These are phyloP conservation scores for Rhizomys pruinosus DNA, from an alignment of 2,113 vertebrate genomes.

Conservation along the genomic window DNA sequence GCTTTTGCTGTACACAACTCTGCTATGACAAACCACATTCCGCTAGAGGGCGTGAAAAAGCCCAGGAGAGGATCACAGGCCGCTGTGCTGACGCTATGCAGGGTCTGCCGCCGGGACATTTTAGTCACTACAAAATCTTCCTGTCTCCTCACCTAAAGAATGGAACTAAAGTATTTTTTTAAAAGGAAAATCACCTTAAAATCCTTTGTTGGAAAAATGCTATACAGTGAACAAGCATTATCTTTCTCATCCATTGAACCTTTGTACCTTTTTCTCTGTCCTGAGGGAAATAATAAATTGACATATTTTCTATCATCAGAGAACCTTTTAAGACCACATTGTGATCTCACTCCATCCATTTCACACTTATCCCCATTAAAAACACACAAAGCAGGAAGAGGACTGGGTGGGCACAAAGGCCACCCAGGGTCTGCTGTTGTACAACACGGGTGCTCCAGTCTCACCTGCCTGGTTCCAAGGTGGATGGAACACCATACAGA, in stretches of 20 bases:
- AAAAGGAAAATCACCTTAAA: slow-evolving; percentile 81
- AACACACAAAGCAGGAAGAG: slow-evolving; percentile 67
- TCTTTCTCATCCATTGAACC: slow-evolving; percentile 77
- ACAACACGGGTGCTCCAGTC: slow-evolving; percentile 51
- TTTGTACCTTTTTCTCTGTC: slow-evolving; percentile 70
- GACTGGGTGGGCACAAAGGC: slow-evolving; percentile 70
- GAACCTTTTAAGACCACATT: slow-evolving; percentile 79
- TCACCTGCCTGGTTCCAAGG: slow-evolving; percentile 32
- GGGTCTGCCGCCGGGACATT: slow-evolving; percentile 67
- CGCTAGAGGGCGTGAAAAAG: slow-evolving; percentile 80
- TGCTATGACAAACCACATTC: slow-evolving; percentile 72
- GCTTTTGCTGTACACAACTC: slow-evolving; percentile 39
- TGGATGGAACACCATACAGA: slow-evolving; percentile 40
- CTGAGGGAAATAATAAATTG: slow-evolving; percentile 77
- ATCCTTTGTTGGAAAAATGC: slow-evolving; percentile 81
- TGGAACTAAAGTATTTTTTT: slow-evolving; percentile 75
- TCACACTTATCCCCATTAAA: slow-evolving; percentile 82
- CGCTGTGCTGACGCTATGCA: slow-evolving; percentile 25
- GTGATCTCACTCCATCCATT: slow-evolving; percentile 79
- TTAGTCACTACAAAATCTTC: slow-evolving; percentile 69
- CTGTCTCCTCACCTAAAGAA: slow-evolving; percentile 75
- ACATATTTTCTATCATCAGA: slow-evolving; percentile 79
- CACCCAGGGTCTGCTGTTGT: slow-evolving; percentile 53
- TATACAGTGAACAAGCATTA: slow-evolving; percentile 75
- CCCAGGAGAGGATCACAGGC: slow-evolving; percentile 54